Percentiles rank a stretch among this genome's conserved stretches.
phyloP scores from a whole-genome alignment of 2,113 vertebrate genomes.

The Indicator indicator region DNA sequence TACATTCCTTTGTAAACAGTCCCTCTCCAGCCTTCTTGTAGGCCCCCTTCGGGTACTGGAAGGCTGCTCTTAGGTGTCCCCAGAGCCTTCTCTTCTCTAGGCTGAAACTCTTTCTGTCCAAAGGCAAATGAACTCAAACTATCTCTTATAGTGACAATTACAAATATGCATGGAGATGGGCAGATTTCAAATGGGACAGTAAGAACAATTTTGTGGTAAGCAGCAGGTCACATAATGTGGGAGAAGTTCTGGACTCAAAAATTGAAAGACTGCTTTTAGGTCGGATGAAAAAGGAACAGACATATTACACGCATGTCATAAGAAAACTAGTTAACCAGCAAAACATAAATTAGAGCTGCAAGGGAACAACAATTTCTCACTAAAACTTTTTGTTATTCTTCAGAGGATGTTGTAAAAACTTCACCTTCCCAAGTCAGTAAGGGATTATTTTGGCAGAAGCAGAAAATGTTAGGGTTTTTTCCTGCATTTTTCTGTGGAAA shows the following conservation, averaged over 20 bases:
- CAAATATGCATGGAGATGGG: not conserved
- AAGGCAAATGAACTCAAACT: not conserved
- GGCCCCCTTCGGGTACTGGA: no score
- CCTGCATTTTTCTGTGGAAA: not conserved
- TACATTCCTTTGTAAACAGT: no score
- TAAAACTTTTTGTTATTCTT: not conserved
- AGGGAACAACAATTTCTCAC: fast-evolving
- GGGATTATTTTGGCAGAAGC: not conserved
- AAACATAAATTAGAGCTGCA: not conserved
- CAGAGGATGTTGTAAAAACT: not conserved
- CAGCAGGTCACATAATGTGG: not conserved
- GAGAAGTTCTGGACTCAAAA: not conserved
- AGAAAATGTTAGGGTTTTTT: not conserved
- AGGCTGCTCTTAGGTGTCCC: no score
- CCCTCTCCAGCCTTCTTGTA: no score
- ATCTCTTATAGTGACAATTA: not conserved
- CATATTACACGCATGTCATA: not conserved
- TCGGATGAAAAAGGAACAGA: not conserved
- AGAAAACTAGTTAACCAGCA: not conserved
- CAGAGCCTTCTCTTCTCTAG: no score
- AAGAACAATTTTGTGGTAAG: not conserved
- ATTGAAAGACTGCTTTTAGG: not conserved
- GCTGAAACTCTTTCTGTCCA: not conserved
- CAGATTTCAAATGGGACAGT: not conserved
- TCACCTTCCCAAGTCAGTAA: not conserved